Percentiles rank a stretch among this genome's conserved stretches.
Conservation (phyloP, 2,113 vertebrate genomes). For the Glaucidium brasilianum region DNA sequence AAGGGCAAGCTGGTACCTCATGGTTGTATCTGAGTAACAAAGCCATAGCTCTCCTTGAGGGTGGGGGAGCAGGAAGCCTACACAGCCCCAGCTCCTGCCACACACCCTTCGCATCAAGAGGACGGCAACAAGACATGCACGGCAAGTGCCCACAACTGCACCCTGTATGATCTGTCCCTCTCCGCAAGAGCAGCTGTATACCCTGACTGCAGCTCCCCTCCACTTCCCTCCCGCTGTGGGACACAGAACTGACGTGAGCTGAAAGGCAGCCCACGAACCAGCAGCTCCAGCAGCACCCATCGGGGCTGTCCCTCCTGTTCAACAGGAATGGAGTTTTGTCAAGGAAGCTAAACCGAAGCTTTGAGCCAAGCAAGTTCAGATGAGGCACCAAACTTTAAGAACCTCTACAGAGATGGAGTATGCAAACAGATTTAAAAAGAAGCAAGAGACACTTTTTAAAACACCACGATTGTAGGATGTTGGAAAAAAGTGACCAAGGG, state of each 20-base stretch:
- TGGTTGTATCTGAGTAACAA: accelerated
- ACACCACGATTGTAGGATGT: accelerated
- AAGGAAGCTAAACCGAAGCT: not conserved
- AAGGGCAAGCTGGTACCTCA: not conserved
- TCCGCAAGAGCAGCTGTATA: not conserved
- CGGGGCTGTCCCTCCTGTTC: not conserved
- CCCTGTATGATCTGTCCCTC: not conserved
- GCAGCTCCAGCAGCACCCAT: not conserved
- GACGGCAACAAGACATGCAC: not conserved
- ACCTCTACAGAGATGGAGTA: not conserved
- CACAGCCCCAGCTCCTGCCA: not conserved
- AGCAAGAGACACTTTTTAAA: not conserved
- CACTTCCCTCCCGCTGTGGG: not conserved
- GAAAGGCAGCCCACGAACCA: not conserved
- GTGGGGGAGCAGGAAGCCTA: not conserved
- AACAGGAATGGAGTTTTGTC: not conserved
- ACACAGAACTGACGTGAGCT: too few relatives aligned
- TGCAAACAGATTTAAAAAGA: not conserved
- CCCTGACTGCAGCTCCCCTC: not conserved
- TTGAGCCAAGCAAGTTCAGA: not conserved
- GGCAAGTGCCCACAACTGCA: accelerated
- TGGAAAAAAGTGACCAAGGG: not conserved
- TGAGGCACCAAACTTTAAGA: not conserved
- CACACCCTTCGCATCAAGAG: not conserved
- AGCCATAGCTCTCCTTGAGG: accelerated